phyloP scores from a whole-genome alignment of 2,797 vertebrate species.

The Paguma larvata region DNA sequence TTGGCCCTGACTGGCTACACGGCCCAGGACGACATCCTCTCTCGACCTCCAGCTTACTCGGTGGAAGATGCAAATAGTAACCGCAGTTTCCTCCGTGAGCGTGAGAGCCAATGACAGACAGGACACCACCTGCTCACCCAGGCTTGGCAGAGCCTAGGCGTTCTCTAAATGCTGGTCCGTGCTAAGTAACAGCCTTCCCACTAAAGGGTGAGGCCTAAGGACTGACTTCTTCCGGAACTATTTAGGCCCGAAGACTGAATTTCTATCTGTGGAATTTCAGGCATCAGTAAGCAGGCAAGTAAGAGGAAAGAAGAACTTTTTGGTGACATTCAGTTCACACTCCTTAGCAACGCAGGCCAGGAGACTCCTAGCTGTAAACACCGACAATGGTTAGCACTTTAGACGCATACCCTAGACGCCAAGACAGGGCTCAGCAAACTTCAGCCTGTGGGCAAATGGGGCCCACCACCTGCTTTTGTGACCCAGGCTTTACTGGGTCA shows the following conservation, averaged over 20 bases:
- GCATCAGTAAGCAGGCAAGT: not conserved
- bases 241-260: not conserved
- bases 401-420: not conserved
- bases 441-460: not conserved
- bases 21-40: not conserved
- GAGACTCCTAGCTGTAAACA: accelerated
- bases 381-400: not conserved
- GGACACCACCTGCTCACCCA: not conserved
- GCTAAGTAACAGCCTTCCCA: not conserved
- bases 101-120: not conserved
- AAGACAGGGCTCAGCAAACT: not conserved
- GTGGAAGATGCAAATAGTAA: not conserved
- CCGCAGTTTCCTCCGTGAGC: not conserved
- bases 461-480: not conserved
- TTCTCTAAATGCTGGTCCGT: not conserved
- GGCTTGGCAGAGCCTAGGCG: not conserved
- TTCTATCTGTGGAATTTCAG: not conserved
- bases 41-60: no score
- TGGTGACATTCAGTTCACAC: not conserved
- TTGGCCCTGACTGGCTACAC: no score
- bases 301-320: not conserved
- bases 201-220: not conserved
- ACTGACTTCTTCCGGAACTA: not conserved
- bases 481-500: not conserved
- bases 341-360: no score